phyloP scores from a whole-genome alignment of 2,113 vertebrate species.

The Calonectris borealis region DNA sequence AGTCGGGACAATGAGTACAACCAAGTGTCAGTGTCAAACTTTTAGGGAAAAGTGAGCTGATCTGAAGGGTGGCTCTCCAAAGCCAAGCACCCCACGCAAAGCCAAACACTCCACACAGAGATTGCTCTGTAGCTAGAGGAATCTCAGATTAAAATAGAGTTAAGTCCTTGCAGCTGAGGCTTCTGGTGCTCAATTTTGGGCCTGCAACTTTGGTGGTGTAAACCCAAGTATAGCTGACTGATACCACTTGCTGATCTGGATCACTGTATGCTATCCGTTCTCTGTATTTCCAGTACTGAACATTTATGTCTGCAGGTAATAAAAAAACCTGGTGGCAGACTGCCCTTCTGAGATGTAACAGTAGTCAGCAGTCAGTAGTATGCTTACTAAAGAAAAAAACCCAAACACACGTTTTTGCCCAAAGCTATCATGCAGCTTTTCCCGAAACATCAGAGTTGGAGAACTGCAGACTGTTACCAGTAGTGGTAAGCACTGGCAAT shows the following conservation, averaged over 20 bases:
- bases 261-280: neutral
- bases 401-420: neutral
- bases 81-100: neutral
- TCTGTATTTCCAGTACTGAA: neutral
- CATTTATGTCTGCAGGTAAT: neutral
- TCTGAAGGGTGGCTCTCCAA: neutral
- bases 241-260: neutral
- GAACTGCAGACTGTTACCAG: neutral
- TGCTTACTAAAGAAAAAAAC: neutral
- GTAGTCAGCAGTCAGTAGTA: neutral
- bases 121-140: neutral
- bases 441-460: neutral
- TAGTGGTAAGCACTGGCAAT: neutral
- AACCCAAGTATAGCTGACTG: neutral
- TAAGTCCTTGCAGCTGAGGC: neutral
- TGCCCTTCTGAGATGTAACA: neutral
- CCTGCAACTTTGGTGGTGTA: neutral
- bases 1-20: neutral
- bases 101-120: neutral
- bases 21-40: neutral
- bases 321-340: neutral
- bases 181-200: neutral
- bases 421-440: neutral
- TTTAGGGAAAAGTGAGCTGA: neutral
- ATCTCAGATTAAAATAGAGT: neutral